Evolutionary conservation across 2,888 invertebrate species (phyloP).

Genomic region (Euproctis similis): DNA sequence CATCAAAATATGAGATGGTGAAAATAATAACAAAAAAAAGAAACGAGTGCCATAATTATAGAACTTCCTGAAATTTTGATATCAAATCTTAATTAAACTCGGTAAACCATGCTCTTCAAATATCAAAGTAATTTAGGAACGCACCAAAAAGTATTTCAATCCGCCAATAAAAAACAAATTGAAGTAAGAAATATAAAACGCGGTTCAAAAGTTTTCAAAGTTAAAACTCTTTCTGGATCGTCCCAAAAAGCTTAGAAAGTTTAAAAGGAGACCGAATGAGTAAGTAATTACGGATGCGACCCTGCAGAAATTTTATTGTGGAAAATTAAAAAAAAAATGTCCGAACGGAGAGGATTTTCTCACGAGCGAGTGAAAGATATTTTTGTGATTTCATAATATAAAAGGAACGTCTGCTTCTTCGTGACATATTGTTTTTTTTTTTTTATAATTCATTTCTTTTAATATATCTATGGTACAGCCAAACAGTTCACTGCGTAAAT

Average conservation of each 20-base stretch:
- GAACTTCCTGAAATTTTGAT: conserved; percentile 1
- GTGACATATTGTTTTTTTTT: too few relatives aligned
- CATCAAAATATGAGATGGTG: too few relatives aligned
- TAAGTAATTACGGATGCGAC: conserved; percentile 20
- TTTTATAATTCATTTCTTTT: too few relatives aligned
- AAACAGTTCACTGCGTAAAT: too few relatives aligned
- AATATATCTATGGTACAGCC: too few relatives aligned
- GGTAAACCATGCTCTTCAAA: conserved; percentile 12
- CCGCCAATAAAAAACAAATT: conserved; percentile 10
- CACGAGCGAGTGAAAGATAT: too few relatives aligned
- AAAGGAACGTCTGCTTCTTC: too few relatives aligned
- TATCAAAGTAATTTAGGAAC: conserved; percentile 15
- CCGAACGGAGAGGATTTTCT: too few relatives aligned
- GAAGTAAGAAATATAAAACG: conserved; percentile 13
- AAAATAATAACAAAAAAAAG: too few relatives aligned
- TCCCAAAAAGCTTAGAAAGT: conserved; percentile 18
- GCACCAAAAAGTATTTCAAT: conserved; percentile 8
- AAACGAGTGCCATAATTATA: too few relatives aligned
- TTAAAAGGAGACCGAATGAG: conserved; percentile 19
- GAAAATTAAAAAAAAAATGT: conserved; percentile 13
- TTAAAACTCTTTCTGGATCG: conserved; percentile 7
- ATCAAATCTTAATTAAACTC: conserved; percentile 13
- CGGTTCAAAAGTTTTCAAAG: conserved; percentile 14
- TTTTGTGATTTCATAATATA: too few relatives aligned
- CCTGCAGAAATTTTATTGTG: conserved; percentile 17